These are phyloP conservation scores for Metallyticus violacea DNA, from an alignment of 2,888 invertebrate species.

Conservation along the genomic window DNA sequence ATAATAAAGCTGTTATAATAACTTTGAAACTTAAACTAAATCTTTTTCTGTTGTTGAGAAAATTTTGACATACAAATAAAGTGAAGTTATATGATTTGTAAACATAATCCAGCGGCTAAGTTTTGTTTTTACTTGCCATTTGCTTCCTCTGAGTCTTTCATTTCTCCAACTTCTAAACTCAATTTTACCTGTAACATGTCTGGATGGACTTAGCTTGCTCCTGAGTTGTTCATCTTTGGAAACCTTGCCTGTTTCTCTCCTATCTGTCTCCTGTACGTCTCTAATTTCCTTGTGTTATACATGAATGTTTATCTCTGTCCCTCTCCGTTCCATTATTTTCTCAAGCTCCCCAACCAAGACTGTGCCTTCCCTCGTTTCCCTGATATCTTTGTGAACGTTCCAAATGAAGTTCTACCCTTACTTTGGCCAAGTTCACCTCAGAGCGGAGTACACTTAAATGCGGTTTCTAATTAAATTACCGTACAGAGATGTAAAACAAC, in stretches of 20 bases:
- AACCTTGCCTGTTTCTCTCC: background rate
- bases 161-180: background rate
- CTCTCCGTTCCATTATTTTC: background rate
- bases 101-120: no score
- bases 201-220: background rate
- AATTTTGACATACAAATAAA: no score
- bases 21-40: no score
- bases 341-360: background rate
- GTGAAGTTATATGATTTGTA: no score
- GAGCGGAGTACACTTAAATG: background rate
- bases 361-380: background rate
- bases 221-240: background rate
- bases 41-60: no score
- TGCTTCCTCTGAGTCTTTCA: background rate
- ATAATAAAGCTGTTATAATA: no score
- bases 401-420: background rate
- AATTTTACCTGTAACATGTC: background rate
- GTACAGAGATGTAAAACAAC: background rate
- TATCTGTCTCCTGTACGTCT: no score
- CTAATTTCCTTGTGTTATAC: background rate
- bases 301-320: background rate
- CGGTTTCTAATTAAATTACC: background rate
- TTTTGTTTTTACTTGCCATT: no score
- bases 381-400: background rate
- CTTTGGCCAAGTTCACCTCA: background rate